phyloP scores from a whole-genome alignment of 1,140 invertebrate genomes.

The Brachionus paranguensis region DNA sequence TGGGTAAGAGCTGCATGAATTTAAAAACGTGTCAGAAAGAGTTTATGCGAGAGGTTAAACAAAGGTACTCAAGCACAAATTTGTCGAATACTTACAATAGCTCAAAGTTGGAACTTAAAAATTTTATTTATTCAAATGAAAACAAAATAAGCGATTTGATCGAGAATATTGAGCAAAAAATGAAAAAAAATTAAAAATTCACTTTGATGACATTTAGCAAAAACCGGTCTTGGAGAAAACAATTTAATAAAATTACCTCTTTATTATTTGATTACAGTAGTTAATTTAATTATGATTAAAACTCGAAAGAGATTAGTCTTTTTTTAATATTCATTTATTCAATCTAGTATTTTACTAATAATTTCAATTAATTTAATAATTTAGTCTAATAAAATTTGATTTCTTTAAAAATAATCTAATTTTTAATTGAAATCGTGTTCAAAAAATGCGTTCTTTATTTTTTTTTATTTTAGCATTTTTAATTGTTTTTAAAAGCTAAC shows the following conservation, averaged over 20 bases:
- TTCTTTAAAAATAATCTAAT: not conserved
- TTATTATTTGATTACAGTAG: not conserved
- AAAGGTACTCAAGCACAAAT: not conserved
- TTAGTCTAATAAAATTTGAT: not conserved
- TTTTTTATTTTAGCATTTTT: too few species aligned
- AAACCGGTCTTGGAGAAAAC: not conserved
- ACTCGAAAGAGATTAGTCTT: not conserved
- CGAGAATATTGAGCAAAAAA: conserved; percentile 16
- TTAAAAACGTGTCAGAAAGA: conserved; percentile 14
- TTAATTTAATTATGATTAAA: not conserved
- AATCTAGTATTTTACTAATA: not conserved
- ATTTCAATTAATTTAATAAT: not conserved
- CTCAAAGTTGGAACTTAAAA: conserved; percentile 14
- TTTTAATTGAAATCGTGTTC: not conserved
- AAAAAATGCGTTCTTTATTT: too few species aligned
- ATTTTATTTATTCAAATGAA: conserved; percentile 2
- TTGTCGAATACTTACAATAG: not conserved
- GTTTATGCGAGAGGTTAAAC: not conserved
- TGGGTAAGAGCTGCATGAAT: conserved; percentile 15
- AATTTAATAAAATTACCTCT: not conserved
- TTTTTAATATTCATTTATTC: not conserved
- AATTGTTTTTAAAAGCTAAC: too few species aligned
- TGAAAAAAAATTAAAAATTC: conserved; percentile 27
- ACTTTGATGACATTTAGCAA: not conserved
- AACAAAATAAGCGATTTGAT: conserved; percentile 28